Conservation (phyloP, 2,797 vertebrate genomes). For the Micrastur ruficollis region DNA sequence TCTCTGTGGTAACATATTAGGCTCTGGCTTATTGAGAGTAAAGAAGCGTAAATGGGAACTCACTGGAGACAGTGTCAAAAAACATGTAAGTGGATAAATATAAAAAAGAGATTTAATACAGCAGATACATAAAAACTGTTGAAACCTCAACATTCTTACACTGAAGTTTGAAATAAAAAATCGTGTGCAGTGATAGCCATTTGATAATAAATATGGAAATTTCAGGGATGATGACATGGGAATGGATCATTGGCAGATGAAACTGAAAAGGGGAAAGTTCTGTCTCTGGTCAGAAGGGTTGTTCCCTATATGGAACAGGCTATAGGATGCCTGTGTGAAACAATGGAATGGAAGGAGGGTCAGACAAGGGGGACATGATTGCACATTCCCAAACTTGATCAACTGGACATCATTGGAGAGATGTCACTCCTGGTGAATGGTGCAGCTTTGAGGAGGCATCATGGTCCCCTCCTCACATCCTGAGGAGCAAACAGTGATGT, state of each 20-base stretch:
- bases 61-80: not conserved
- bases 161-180: not conserved
- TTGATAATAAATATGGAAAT: not conserved
- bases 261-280: not conserved
- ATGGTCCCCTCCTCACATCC: not conserved
- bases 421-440: not conserved
- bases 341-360: not conserved
- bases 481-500: not conserved
- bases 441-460: not conserved
- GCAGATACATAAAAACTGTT: not conserved
- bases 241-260: rapidly evolving
- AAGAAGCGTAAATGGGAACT: not conserved
- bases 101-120: not conserved
- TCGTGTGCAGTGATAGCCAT: not conserved
- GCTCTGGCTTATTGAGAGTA: not conserved
- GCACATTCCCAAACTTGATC: not conserved
- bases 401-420: not conserved
- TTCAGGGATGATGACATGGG: not conserved
- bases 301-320: not conserved
- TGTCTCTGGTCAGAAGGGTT: not conserved
- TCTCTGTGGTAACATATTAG: not conserved
- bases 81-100: not conserved
- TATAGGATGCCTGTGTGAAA: not conserved
- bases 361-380: not conserved
- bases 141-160: not conserved